Percentiles rank a stretch among this genome's conserved stretches.
These are phyloP conservation scores for Catagonus wagneri DNA, from an alignment of 2,113 vertebrate genomes.

Conservation along the genomic window DNA sequence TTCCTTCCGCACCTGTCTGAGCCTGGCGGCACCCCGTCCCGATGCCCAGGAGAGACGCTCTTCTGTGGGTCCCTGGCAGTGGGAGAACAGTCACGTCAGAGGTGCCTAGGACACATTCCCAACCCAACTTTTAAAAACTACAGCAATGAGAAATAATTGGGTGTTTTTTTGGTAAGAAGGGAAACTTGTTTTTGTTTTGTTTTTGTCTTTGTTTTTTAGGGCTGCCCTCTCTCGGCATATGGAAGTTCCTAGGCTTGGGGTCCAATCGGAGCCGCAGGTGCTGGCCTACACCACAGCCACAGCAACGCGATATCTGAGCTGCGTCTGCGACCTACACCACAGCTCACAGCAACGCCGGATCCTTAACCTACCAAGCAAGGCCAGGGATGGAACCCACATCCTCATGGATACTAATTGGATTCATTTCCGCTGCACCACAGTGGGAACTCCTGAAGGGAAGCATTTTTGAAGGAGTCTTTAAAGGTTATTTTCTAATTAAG, in stretches of 20 bases:
- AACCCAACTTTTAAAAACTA: not conserved
- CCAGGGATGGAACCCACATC: no score
- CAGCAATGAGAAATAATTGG: conserved; percentile 24
- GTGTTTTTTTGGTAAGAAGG: conserved; percentile 37
- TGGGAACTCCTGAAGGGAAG: not conserved
- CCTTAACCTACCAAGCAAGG: no score
- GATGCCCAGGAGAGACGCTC: not conserved
- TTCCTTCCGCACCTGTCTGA: not conserved
- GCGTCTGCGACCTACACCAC: no score
- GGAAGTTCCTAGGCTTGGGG: no score
- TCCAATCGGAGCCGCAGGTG: no score
- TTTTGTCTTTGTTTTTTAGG: no score
- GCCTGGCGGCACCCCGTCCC: not conserved
- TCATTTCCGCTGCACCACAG: no score
- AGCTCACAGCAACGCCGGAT: no score
- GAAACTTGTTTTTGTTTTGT: not conserved
- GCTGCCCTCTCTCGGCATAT: no score
- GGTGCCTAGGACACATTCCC: not conserved
- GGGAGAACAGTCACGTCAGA: not conserved
- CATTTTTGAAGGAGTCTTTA: conserved; percentile 60
- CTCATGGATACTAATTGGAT: no score
- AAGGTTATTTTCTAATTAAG: conserved; percentile 54
- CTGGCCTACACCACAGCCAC: no score
- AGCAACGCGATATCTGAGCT: no score
- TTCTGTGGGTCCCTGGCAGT: not conserved